Evolutionary conservation across 2,797 vertebrate genomes (phyloP).

Genomic region (Halcyon smyrnensis): DNA sequence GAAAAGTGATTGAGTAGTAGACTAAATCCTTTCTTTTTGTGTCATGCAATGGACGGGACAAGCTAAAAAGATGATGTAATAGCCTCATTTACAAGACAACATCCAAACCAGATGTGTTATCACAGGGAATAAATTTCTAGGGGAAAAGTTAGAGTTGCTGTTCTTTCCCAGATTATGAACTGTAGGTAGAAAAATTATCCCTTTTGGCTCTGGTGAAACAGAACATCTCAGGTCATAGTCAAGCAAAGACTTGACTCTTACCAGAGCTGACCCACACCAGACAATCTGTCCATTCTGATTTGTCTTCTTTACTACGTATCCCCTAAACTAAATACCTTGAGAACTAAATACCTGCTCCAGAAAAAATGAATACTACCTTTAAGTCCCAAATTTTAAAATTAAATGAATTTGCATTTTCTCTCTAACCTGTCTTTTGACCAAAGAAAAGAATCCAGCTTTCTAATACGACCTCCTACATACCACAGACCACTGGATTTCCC

Average conservation of each 20-base stretch:
- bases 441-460: background rate
- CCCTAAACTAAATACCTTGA: background rate
- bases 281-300: background rate
- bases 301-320: background rate
- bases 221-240: background rate
- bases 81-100: background rate
- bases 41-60: background rate
- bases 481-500: background rate
- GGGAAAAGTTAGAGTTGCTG: background rate
- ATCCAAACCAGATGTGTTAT: background rate
- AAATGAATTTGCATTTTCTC: background rate
- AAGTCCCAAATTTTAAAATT: background rate
- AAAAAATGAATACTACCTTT: background rate
- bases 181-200: background rate
- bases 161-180: background rate
- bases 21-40: background rate
- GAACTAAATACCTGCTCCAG: background rate
- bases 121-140: background rate
- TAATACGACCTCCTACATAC: background rate
- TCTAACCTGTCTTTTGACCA: background rate
- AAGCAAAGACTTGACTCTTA: background rate
- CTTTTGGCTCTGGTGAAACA: background rate
- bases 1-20: background rate
- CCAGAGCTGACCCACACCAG: background rate
- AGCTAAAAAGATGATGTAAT: background rate